Evolutionary conservation across 2,888 invertebrate species (phyloP), one percentile per base, ranked within the genome.

Genomic region (Volucella inflata): DNA sequence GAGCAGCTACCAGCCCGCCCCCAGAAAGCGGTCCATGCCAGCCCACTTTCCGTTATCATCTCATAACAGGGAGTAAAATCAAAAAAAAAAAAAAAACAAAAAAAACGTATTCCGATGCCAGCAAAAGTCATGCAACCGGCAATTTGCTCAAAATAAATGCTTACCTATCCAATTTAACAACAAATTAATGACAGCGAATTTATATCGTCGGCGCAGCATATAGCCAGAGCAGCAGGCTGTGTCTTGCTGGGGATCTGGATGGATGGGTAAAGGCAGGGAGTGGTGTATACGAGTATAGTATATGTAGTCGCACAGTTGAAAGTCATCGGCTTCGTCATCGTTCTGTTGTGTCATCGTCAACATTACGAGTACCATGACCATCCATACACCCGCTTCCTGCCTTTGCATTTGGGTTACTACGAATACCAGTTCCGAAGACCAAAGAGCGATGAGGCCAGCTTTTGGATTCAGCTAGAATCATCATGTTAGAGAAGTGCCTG

Each of bases 111-210:
- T 71, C 65, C 76, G 62, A 64, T 77, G 85, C 81, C 85, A 85
- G 81, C 76, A 85, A 81, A 81, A 85, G 81, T 85, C 85, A 85
- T 81, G 81, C 81, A 85, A 85, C 85, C 85, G 81, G 81, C 85
- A 81, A 85, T 85, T 85, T 85, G 81, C 81, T 77, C 81, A 81
- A 85, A 85, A 85, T 81, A 88, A 88, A 88, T 88, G 88, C 88
- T 88, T 87, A 88, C 87, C 88, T 87, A 88, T 88, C 88, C 89
- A 88, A 89, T 89, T 89, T 88, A 88, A 88, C 88, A 88, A 87
- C 87, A 88, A 88, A 88, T 88, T 88, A 89, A 89, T 89, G 88
- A 88, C 87, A 79, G 87, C 87, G 87, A 72, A 88, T 88, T 88
- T 88, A 87, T 87, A 88, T 87, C 85, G 74, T 78, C 70, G 65